Evolutionary conservation across 2,113 vertebrate genomes (phyloP), one percentile per base, ranked within the genome.

Genomic region (Rostratula benghalensis): DNA sequence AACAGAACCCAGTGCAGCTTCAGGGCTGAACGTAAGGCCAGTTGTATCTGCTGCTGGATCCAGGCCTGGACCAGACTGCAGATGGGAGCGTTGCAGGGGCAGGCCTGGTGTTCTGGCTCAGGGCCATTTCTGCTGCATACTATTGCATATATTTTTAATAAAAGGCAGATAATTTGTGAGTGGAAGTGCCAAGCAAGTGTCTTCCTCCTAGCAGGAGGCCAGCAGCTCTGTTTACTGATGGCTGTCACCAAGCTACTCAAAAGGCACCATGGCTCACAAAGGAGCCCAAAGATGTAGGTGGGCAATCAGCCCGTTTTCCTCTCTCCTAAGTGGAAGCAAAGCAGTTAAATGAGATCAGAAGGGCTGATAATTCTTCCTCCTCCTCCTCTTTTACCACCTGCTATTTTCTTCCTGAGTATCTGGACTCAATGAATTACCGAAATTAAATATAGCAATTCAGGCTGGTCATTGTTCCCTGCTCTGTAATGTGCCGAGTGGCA

Each of bases 231-330:
- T 51, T 30, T 9, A n/a, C 45, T 35, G 48, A 17, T 1, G 6
- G 68, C 68, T 67, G 43, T 56, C 35, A 4, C 18, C 61, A 3
- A 30, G 39, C 37, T 51, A 2, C 67, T 65, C 45, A 5, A 15
- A 45, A 30, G 1, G 2, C 83, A 24, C 3, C 1, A 0, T 1
- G 69, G 35, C 67, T 84, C 2, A 0, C 51, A 6, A 30, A 1
- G 48, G 16, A 35, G 60, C 5, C 31, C 51, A 17, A 6, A 17
- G 30, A 1, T 15, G 39, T 53, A 11, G 21, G 12, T 3, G 0
- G 5, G 28, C 24, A 9, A 3, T 28, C 50, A 21, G 39, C 50
- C 63, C 3, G 0, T 28, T 25, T 10, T 51, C 13, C 11, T 64
- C 11, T 15, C 4, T 13, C 33, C 16, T 5, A 7, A 61, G 18